These are phyloP conservation scores for Thymelicus acteon DNA, from an alignment of 2,888 invertebrate species.

Conservation along the genomic window DNA sequence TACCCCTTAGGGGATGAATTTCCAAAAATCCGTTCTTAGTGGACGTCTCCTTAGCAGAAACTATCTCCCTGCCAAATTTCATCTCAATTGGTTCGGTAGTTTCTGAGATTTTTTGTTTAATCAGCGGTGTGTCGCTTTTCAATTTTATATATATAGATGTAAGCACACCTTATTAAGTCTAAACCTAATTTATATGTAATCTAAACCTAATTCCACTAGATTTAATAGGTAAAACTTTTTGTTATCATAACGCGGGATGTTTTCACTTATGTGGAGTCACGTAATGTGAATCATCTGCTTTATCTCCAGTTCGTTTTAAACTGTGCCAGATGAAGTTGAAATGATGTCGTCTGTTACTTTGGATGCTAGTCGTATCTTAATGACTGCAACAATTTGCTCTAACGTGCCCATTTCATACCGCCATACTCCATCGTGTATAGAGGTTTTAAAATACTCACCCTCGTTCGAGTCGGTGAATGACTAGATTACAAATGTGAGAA, in stretches of 20 bases:
- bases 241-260: background rate
- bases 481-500: slow-evolving; percentile 8
- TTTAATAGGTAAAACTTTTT: background rate
- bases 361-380: slow-evolving; percentile 28
- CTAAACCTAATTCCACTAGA: too few species aligned
- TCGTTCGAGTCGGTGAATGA: background rate
- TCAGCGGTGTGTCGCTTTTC: too few species aligned
- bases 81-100: too few species aligned
- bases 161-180: too few species aligned
- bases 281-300: slow-evolving; percentile 1
- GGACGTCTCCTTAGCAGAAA: too few species aligned
- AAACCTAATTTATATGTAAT: too few species aligned
- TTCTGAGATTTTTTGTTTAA: too few species aligned
- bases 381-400: slow-evolving; percentile 29
- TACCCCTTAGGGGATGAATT: too few species aligned
- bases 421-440: background rate
- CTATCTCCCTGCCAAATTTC: too few species aligned
- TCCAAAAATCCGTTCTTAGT: too few species aligned
- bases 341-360: slow-evolving; percentile 29
- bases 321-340: slow-evolving; percentile 24
- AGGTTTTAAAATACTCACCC: background rate
- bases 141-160: too few species aligned
- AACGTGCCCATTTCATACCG: slow-evolving; percentile 20
- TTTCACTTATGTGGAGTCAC: slow-evolving; percentile 3
- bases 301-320: slow-evolving; percentile 24